A percentile compares a stretch with the other conserved stretches of the same genome.
Evolutionary conservation across 1,140 invertebrate species (phyloP).

Genomic region (Fopius arisanus): DNA sequence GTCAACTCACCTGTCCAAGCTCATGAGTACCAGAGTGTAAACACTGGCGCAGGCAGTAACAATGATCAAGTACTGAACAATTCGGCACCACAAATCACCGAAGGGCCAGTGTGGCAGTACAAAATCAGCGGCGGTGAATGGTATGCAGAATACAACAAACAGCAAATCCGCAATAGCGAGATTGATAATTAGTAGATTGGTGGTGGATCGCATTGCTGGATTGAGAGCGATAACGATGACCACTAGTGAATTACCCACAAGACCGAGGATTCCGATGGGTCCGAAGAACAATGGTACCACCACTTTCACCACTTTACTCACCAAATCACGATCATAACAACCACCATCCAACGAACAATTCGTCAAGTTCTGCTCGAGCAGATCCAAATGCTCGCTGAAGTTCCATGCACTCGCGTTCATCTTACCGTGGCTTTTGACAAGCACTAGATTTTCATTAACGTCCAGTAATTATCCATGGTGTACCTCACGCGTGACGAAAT

Average conservation of each 20-base stretch:
- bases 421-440: background rate
- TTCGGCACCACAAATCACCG: conserved; percentile 89
- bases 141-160: conserved; percentile 96
- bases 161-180: conserved; percentile 89
- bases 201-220: conserved; percentile 91
- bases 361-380: background rate
- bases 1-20: conserved; percentile 76
- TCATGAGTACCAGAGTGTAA: conserved; percentile 95
- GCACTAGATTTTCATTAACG: background rate
- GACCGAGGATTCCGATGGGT: conserved; percentile 84
- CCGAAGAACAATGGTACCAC: conserved; percentile 89
- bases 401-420: background rate
- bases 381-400: conserved; percentile 10
- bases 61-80: conserved; percentile 83
- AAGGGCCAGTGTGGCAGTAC: conserved; percentile 90
- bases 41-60: conserved; percentile 94
- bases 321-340: conserved; percentile 50
- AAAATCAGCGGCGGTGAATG: conserved; percentile 91
- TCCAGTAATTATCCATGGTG: background rate
- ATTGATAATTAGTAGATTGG: conserved; percentile 91
- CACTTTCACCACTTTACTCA: conserved; percentile 72
- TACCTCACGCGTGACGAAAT: background rate
- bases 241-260: conserved; percentile 88
- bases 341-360: conserved; percentile 13
- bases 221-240: conserved; percentile 86